Base-by-base conservation (phyloP, 2,113 vertebrate species). In the Epinephelus fuscoguttatus region DNA sequence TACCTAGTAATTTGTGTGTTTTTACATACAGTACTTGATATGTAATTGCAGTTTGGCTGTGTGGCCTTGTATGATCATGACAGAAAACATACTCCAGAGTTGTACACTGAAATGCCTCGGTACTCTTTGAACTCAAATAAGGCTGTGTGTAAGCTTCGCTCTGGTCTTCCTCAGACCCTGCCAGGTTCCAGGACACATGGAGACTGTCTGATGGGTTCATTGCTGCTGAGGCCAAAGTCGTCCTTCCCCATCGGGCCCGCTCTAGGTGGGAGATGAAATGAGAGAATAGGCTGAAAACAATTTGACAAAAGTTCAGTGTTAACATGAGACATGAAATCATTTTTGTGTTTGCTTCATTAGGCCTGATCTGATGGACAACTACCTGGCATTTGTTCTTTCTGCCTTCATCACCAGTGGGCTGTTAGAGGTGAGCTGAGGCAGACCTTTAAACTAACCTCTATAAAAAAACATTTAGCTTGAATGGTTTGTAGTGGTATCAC, bases 301-400 rank as follows among this genome's bases (percentile, higher is more conserved):
- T 33, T 27, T 53, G 8, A 37, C 56, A 19, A 30, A 52, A 11
- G 42, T 45, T 59, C 2, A 53, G 21, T 23, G 37, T 23, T 53
- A 66, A 45, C 15, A 19, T 52, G 21, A 82, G 8, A 66, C 12
- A 59, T 63, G 1, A 71, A 33, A 33, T 73, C 0, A 8, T 37
- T 21, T 7, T 50, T 60, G 23, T 84, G 47, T 89, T 87, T 30
- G 11, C 15, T 53, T 85, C 77, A 76, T 67, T 81, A 99, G 98
- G 84, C 97, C 98, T 84, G 98, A 99, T 92, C 96, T 99, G 83
- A 99, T 99, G 97, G 98, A 99, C 95, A 99, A 99, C 94, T 99
- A 99, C 62, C 95, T 99, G 90, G 98, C 97, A 30, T 95, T 99
- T 90, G 95, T 99, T 80, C 97, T 99, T 10, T 99, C 97, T 67